phyloP scores from a whole-genome alignment of 2,797 vertebrate species.

The Nannoperca obscura region DNA sequence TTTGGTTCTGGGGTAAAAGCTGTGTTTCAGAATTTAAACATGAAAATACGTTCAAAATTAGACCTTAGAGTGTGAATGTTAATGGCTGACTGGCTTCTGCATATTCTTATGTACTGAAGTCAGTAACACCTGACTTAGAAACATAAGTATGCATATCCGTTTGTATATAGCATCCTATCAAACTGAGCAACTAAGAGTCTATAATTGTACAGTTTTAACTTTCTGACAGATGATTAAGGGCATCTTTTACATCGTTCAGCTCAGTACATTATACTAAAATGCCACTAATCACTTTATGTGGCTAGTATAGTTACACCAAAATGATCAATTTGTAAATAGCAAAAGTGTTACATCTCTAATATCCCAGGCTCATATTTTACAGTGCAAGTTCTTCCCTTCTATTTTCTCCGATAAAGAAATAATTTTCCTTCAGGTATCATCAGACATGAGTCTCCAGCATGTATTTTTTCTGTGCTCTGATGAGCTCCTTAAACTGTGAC shows the following conservation, averaged over 20 bases:
- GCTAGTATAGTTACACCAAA: neutral
- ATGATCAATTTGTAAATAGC: neutral
- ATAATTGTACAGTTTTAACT: slow-evolving; percentile 7
- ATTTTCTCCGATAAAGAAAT: slow-evolving; percentile 65
- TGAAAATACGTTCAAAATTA: slow-evolving; percentile 11
- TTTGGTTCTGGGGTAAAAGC: neutral
- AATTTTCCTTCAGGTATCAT: slow-evolving; percentile 69
- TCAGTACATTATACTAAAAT: slow-evolving; percentile 20
- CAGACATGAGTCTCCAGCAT: slow-evolving; percentile 67
- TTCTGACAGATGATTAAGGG: slow-evolving; percentile 4
- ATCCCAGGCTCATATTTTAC: slow-evolving; percentile 27
- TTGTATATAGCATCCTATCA: neutral
- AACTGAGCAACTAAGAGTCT: slow-evolving; percentile 17
- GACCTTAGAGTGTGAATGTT: neutral
- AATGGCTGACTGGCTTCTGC: neutral
- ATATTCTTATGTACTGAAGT: slow-evolving; percentile 4
- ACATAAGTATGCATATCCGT: neutral
- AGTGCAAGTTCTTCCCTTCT: slow-evolving; percentile 26
- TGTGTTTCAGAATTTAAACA: neutral
- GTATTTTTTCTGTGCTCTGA: slow-evolving; percentile 79
- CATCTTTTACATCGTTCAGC: slow-evolving; percentile 6
- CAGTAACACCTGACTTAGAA: neutral
- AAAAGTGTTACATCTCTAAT: slow-evolving; percentile 25
- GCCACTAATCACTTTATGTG: neutral
- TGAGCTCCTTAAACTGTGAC: slow-evolving; percentile 83